Evolutionary conservation across 2,797 vertebrate species (phyloP), one percentile per base, ranked within the genome.

Genomic region (Threskiornis aethiopicus): DNA sequence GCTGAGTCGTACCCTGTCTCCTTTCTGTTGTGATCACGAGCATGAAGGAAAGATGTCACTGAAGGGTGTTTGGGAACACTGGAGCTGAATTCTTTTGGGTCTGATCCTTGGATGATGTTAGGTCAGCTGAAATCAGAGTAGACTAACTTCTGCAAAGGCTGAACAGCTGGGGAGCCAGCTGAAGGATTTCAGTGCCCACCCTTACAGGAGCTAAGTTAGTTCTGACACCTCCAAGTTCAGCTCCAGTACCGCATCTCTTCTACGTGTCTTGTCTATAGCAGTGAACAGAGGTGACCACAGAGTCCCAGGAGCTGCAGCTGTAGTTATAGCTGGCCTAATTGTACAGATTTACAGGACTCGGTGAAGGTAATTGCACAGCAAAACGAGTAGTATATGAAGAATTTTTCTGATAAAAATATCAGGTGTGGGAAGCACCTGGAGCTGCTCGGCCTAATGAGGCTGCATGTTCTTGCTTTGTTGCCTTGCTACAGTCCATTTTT

Each of bases 221-320:
- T 67, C 22, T 84, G 49, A 9, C 21, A 49, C 26, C 25, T 84
- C 37, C 52, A 49, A 46, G 12, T 58, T 78, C 65, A 20, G 8
- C n/a, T 49, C 37, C 51, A 22, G 39, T 44, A n/a, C n/a, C 0
- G 0, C 1, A 1, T 26, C 35, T 57, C 35, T 61, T 37, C 59
- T 10, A 4, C 8, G 9, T 42, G 39, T 66, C 41, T 52, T 65
- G 9, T 21, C 49, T 21, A 2, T 13, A 72, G 33, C 52, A 54
- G 44, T 28, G 71, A 70, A 10, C 6, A 21, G 52, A 71, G 49
- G 26, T 39, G 46, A n/a, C 42, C 1, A 3, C 41, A 28, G 55
- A 64, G 39, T 18, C 25, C 33, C 16, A 55, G 54, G 39, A 78
- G 4, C 20, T 82, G 61, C 25, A 47, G 61, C 37, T 54, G 47